Evolutionary conservation across 2,113 vertebrate species (phyloP).

Genomic region (Leiothrix lutea): DNA sequence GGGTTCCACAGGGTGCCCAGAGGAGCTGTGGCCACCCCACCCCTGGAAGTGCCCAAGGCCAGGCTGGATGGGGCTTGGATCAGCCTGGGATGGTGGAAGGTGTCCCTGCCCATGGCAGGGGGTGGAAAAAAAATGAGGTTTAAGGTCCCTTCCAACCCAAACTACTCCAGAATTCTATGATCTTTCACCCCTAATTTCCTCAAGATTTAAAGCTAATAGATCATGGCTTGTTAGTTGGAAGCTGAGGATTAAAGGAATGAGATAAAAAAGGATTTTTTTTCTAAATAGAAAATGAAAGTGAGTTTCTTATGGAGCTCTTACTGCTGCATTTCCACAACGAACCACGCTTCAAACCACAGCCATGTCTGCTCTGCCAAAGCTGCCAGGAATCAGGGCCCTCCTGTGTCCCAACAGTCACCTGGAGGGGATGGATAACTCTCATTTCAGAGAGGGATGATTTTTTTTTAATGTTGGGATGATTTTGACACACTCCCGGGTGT

Average conservation of each 20-base stretch:
- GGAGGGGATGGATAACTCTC: fast-evolving
- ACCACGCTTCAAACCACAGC: fast-evolving
- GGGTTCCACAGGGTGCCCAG: neutral
- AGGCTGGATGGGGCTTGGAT: fast-evolving
- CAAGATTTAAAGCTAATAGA: neutral
- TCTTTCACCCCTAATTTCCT: neutral
- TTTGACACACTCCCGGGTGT: neutral
- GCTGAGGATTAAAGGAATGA: neutral
- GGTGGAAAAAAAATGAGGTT: fast-evolving
- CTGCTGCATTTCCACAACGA: fast-evolving
- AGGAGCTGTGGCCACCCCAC: neutral
- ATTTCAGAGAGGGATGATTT: neutral
- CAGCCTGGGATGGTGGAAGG: fast-evolving
- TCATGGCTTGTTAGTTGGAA: neutral
- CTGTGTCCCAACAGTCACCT: fast-evolving
- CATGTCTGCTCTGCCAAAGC: fast-evolving
- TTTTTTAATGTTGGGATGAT: neutral
- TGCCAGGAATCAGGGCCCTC: fast-evolving
- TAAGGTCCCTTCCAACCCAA: neutral
- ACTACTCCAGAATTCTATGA: fast-evolving
- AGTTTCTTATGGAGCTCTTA: neutral
- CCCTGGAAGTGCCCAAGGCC: neutral
- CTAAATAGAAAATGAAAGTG: fast-evolving
- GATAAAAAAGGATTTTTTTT: neutral
- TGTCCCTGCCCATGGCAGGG: neutral